Percentiles rank a stretch among this genome's conserved stretches.
phyloP scores from a whole-genome alignment of 2,797 vertebrate species.

The Dendrocincla fuliginosa region DNA sequence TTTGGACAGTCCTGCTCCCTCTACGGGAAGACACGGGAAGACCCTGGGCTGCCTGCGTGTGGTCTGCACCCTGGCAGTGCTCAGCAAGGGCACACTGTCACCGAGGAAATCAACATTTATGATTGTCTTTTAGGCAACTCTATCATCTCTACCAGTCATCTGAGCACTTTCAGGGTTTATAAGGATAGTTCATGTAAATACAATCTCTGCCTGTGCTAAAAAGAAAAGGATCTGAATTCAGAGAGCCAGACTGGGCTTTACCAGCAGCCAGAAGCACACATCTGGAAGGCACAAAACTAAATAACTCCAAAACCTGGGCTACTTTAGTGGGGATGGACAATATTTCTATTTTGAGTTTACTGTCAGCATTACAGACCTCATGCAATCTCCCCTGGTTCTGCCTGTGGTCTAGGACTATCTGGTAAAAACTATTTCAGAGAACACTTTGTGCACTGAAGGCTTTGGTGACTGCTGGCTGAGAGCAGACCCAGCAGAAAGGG shows the following conservation, averaged over 20 bases:
- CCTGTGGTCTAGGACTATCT: neutral
- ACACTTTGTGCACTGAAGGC: neutral
- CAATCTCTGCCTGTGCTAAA: neutral
- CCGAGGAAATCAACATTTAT: neutral
- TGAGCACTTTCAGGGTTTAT: neutral
- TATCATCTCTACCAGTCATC: neutral
- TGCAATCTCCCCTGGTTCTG: neutral
- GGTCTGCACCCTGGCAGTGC: neutral
- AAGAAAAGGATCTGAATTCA: neutral
- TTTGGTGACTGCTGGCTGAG: neutral
- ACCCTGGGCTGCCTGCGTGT: neutral
- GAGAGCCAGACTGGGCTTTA: neutral
- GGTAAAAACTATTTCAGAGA: neutral
- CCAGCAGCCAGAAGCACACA: neutral
- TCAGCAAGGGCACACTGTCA: neutral
- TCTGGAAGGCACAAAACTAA: neutral
- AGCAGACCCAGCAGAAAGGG: neutral
- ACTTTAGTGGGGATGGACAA: neutral
- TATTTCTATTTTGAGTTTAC: neutral
- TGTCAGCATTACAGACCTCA: neutral
- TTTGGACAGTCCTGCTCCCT: neutral
- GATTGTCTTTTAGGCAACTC: neutral
- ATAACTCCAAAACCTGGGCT: neutral
- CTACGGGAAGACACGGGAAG: rapidly evolving
- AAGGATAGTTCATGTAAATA: neutral